These are phyloP conservation scores for Diogma glabrata DNA, from an alignment of 2,888 invertebrate genomes.

Conservation along the genomic window DNA sequence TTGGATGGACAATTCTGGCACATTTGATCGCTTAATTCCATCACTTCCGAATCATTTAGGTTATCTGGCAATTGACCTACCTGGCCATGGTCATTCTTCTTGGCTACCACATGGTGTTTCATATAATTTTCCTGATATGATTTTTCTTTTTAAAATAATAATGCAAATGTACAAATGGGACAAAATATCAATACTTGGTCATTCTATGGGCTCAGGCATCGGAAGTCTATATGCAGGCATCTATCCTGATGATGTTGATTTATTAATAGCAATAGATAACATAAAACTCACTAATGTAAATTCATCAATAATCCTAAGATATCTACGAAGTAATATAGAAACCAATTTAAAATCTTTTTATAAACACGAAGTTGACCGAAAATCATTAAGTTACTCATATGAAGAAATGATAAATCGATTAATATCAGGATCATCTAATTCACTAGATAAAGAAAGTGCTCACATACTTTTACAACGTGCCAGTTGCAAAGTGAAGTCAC, in stretches of 20 bases:
- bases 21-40: constrained; percentile 57
- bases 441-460: constrained; percentile 43
- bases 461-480: constrained; percentile 45
- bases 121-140: constrained; percentile 33
- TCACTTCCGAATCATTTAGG: constrained; percentile 40
- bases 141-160: constrained; percentile 43
- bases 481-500: constrained; percentile 39
- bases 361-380: too few species aligned
- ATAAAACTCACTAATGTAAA: too few species aligned
- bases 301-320: too few species aligned
- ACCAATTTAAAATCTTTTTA: too few species aligned
- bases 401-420: constrained; percentile 49
- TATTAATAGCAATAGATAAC: constrained; percentile 33
- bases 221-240: constrained; percentile 49
- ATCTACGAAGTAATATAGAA: too few species aligned
- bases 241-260: constrained; percentile 38
- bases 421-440: constrained; percentile 43
- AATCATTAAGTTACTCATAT: constrained; percentile 49
- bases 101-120: constrained; percentile 49
- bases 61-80: constrained; percentile 52
- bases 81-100: constrained; percentile 61
- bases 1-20: constrained; percentile 71
- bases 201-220: constrained; percentile 56
- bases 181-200: constrained; percentile 53
- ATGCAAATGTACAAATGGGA: constrained; percentile 57